These are phyloP conservation scores for Mizuhopecten yessoensis DNA, from an alignment of 1,140 invertebrate genomes.

Conservation along the genomic window DNA sequence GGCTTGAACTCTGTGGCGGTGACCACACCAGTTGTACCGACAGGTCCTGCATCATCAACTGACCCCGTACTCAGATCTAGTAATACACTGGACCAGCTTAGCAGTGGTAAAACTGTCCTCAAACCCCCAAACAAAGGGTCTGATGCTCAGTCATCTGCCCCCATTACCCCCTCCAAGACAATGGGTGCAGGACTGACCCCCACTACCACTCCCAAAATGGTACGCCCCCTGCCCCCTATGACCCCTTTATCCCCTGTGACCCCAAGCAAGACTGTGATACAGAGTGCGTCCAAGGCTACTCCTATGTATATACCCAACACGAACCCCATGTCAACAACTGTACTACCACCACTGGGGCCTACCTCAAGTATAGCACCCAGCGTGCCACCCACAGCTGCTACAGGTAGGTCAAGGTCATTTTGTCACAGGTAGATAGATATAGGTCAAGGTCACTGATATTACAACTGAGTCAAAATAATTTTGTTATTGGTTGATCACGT, in stretches of 20 bases:
- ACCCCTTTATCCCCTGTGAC: background rate
- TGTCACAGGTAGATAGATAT: background rate
- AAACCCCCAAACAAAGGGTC: background rate
- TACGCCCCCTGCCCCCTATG: background rate
- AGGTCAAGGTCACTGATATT: no score
- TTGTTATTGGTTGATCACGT: no score
- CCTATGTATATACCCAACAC: constrained; percentile 1
- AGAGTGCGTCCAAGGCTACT: background rate
- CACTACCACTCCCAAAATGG: background rate
- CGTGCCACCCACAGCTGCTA: background rate
- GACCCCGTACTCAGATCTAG: constrained; percentile 2
- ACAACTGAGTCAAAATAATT: no score
- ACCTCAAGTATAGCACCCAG: background rate
- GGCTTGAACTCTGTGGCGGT: background rate
- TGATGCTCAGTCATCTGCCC: constrained; percentile 16
- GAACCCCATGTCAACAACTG: background rate
- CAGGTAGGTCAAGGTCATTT: constrained; percentile 1
- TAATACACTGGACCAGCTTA: background rate
- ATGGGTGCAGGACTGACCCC: background rate
- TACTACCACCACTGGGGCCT: background rate
- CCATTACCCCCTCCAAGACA: background rate
- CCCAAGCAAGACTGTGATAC: constrained; percentile 31
- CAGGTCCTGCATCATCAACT: background rate
- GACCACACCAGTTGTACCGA: background rate
- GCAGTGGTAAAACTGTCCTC: background rate